Evolutionary conservation across 2,888 invertebrate species (phyloP), one percentile per base, ranked within the genome.

Genomic region (Leptopterna dolabrata): DNA sequence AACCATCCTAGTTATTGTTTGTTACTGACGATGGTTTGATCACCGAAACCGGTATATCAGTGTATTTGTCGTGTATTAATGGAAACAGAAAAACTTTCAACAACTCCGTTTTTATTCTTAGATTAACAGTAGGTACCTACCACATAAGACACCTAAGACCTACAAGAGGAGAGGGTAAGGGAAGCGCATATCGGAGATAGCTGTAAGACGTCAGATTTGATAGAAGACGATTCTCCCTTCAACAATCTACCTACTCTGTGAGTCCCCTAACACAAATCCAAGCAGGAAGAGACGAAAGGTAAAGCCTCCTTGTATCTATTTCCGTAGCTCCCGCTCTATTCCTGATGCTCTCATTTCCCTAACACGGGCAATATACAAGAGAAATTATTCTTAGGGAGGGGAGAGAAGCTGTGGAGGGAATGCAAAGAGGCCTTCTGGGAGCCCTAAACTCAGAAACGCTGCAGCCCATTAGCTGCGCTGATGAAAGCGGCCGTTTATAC

Each of bases 391-490:
- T 70, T 13, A 70, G 41, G 43, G 24, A 36, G 63, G 36, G 9
- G 29, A 41, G 13, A 27, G 24, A 63, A 9, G 24, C 7, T 36
- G 2, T 4, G 63, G 2, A 7, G 63, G 63, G 63, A 24, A 19
- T 63, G 63, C 63, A 63, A 63, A 63, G 36, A 11, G 70, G 70
- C 16, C 71, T 14, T 55, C 29, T 24, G 55, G 81, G 81, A 81
- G 81, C 55, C 81, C n/a, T 78, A 43, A 27, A 76, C 43, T 82
- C 36, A n/a, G 27, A 63, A 63, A 70, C 55, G 83, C 43, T 83
- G 83, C 83, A 83, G 83, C 83, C 43, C 83, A 83, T 83, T 83
- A 63, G 27, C n/a, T 83, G 36, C 83, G 83, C 41, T 83, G 83
- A 83, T 83, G 83, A 83, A 83, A 83, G 71, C 83, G n/a, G 27